Conservation (phyloP, 2,888 invertebrate species). For the Drosophila siamana region DNA sequence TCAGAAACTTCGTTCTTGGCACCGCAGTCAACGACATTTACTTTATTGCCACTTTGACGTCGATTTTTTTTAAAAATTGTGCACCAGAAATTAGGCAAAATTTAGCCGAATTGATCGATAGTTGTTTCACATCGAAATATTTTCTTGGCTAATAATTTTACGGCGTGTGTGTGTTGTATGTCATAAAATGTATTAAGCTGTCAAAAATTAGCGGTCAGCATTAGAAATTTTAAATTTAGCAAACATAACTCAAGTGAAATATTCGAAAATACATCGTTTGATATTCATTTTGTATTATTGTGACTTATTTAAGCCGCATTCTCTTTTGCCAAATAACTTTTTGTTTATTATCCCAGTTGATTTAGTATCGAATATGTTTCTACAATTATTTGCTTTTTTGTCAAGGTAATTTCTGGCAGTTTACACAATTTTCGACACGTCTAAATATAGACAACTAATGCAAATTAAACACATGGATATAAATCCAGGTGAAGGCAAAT, state of each 20-base stretch:
- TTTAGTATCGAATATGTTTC: not conserved
- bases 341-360: not conserved
- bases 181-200: not conserved
- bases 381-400: not conserved
- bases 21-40: not conserved
- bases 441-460: not conserved
- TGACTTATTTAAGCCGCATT: not conserved
- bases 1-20: slow-evolving; percentile 3
- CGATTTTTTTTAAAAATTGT: not conserved
- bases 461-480: slow-evolving; percentile 6
- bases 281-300: not conserved
- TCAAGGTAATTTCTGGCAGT: not conserved
- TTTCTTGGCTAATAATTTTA: too few relatives aligned
- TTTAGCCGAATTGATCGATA: too few relatives aligned
- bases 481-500: slow-evolving; percentile 12
- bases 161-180: not conserved
- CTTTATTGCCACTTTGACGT: not conserved
- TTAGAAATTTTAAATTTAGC: not conserved
- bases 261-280: not conserved
- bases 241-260: not conserved
- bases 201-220: not conserved
- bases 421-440: not conserved
- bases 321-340: not conserved
- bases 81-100: not conserved
- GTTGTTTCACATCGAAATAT: too few relatives aligned